These are phyloP conservation scores for Orthosia gothica DNA, from an alignment of 2,888 invertebrate species.

Conservation along the genomic window DNA sequence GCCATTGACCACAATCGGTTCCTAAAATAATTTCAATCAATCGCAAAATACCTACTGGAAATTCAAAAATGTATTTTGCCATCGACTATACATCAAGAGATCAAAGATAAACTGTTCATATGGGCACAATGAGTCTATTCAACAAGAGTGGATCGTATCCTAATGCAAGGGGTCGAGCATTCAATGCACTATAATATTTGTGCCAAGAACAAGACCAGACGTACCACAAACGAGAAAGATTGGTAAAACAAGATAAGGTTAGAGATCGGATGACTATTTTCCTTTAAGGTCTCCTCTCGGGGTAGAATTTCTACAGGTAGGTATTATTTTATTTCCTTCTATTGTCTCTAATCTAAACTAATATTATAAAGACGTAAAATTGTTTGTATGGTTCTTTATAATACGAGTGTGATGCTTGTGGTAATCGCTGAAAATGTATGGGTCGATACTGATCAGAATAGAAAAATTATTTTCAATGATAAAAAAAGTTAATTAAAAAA, in stretches of 20 bases:
- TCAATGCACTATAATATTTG: slow-evolving; percentile 50
- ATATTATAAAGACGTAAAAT: not conserved
- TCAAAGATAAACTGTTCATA: slow-evolving; percentile 72
- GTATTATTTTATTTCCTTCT: not conserved
- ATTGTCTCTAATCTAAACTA: not conserved
- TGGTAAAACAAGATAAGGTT: slow-evolving; percentile 1
- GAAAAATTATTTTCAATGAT: not conserved
- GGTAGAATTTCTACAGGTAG: not conserved
- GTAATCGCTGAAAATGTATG: too few species aligned
- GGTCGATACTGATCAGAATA: too few species aligned
- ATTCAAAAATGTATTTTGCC: slow-evolving; percentile 10
- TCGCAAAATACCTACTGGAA: not conserved
- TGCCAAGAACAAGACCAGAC: slow-evolving; percentile 14
- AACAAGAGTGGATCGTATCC: slow-evolving; percentile 69
- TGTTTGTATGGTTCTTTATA: not conserved
- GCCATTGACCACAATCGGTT: too few species aligned
- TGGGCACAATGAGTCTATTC: slow-evolving; percentile 81
- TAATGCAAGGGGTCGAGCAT: slow-evolving; percentile 17
- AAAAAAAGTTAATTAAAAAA: too few species aligned
- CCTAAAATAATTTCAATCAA: too few species aligned
- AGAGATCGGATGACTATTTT: not conserved
- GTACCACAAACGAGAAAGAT: slow-evolving; percentile 30
- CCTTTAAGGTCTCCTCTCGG: not conserved
- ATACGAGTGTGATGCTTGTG: too few species aligned
- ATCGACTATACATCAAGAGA: slow-evolving; percentile 31